These are phyloP conservation scores for Antechinus stuartii DNA, from an alignment of 2,113 vertebrate genomes.

Conservation along the genomic window DNA sequence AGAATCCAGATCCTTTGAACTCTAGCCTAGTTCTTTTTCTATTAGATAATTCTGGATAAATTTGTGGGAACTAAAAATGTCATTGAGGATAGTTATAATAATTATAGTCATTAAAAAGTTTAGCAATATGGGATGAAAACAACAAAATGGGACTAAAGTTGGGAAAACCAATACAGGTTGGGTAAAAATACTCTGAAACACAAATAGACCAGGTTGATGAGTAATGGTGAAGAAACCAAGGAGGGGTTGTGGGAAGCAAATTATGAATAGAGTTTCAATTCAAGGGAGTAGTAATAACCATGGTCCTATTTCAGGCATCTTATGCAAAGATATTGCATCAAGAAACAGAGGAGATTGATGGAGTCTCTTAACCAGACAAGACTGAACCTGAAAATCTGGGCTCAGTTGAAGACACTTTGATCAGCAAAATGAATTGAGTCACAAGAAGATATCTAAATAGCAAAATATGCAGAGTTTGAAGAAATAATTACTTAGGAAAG, in stretches of 20 bases:
- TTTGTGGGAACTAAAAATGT: not conserved
- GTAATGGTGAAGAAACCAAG: conserved; percentile 66
- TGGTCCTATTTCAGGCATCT: conserved; percentile 70
- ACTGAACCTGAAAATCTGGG: not conserved
- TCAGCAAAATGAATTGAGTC: not conserved
- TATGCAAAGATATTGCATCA: conserved; percentile 69
- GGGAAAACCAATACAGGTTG: conserved; percentile 34
- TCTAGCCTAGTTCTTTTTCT: not conserved
- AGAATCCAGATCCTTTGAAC: not conserved
- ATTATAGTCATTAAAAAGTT: conserved; percentile 13
- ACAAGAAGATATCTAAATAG: not conserved
- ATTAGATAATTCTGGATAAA: not conserved
- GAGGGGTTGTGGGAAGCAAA: conserved; percentile 74
- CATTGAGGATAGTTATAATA: not conserved
- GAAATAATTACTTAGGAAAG: not conserved
- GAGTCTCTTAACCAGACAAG: conserved; percentile 51
- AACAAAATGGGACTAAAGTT: conserved; percentile 28
- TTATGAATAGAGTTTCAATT: conserved; percentile 70
- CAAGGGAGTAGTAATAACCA: conserved; percentile 65
- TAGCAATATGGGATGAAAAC: conserved; percentile 49
- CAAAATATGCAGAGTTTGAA: not conserved
- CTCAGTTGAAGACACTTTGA: not conserved
- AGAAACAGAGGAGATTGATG: conserved; percentile 57
- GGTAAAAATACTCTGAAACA: conserved; percentile 47
- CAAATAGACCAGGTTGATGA: conserved; percentile 67